Conservation (phyloP, 2,888 invertebrate species). For the Dioctria linearis region DNA sequence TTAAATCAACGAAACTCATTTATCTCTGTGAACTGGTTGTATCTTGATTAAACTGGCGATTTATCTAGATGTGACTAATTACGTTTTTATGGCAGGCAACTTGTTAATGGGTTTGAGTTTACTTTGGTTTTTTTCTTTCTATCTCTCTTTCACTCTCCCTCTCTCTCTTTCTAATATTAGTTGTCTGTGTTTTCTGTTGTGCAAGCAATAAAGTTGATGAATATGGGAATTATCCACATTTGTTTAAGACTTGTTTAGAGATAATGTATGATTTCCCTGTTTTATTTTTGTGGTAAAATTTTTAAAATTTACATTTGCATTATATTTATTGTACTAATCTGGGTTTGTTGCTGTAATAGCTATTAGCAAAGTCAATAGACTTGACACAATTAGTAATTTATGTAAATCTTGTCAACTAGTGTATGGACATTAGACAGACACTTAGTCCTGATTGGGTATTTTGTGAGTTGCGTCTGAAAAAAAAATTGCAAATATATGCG, state of each 20-base stretch:
- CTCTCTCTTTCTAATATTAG: too few relatives aligned
- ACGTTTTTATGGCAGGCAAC: background rate
- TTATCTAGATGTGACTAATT: constrained; percentile 8
- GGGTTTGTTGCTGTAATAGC: too few relatives aligned
- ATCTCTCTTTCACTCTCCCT: too few relatives aligned
- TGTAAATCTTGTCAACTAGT: too few relatives aligned
- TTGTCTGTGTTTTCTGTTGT: too few relatives aligned
- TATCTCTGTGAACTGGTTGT: background rate
- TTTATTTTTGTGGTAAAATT: background rate
- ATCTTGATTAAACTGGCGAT: background rate
- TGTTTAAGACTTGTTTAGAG: background rate
- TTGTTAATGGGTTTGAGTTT: background rate
- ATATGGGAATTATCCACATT: constrained; percentile 35
- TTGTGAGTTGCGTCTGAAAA: too few relatives aligned
- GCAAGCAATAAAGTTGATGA: constrained; percentile 1
- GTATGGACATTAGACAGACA: too few relatives aligned
- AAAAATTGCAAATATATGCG: too few relatives aligned
- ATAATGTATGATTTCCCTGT: background rate
- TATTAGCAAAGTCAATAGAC: too few relatives aligned
- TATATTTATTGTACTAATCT: too few relatives aligned
- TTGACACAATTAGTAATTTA: too few relatives aligned
- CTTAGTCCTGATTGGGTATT: too few relatives aligned
- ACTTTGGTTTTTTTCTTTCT: background rate
- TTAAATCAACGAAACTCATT: constrained; percentile 11
- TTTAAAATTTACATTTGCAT: background rate